Conservation (phyloP, 2,797 vertebrate genomes). For the Rhinella marina region DNA sequence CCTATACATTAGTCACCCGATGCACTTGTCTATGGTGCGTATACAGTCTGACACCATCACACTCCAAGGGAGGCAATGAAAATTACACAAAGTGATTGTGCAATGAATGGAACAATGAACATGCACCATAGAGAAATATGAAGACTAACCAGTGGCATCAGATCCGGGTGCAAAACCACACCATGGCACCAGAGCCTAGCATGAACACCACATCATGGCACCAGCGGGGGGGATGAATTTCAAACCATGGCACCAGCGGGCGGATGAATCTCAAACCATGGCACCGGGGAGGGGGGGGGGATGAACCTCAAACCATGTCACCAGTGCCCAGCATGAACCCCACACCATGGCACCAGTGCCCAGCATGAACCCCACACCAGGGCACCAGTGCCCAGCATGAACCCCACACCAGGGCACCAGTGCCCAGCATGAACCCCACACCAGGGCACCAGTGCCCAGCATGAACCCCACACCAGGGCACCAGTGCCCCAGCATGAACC, state of each 20-base stretch:
- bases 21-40: neutral
- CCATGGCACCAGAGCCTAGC: neutral
- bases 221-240: neutral
- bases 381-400: neutral
- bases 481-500: neutral
- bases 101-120: too few species aligned
- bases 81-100: too few species aligned
- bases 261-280: neutral
- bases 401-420: neutral
- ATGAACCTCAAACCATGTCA: neutral
- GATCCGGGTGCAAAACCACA: neutral
- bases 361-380: neutral
- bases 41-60: too few species aligned
- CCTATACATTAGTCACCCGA: neutral
- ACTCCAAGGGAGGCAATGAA: too few species aligned
- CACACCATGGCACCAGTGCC: too few species aligned
- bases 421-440: neutral
- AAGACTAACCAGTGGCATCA: neutral
- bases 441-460: neutral
- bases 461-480: neutral
- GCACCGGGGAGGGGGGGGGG: neutral
- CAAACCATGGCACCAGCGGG: too few species aligned
- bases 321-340: too few species aligned
- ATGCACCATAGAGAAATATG: neutral
- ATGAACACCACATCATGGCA: neutral